A percentile compares a stretch with the other conserved stretches of the same genome.
phyloP scores from a whole-genome alignment of 92 coral and sea anemone genomes.

The Muricea muricata region DNA sequence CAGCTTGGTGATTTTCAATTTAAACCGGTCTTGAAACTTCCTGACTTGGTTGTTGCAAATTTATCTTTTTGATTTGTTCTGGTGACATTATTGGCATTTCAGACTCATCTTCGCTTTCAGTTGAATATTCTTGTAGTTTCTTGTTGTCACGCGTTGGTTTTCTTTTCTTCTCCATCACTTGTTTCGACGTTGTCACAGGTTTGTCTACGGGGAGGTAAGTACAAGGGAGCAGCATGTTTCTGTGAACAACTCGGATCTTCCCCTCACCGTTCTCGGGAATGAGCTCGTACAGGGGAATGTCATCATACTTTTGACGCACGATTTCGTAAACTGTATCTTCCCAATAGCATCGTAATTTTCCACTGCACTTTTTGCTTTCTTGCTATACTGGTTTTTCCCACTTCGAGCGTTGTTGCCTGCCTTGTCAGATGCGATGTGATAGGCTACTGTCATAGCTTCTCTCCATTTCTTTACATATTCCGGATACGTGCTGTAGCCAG shows the following conservation, averaged over 20 bases:
- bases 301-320: neutral
- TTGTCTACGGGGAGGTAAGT: conserved; percentile 28
- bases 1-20: no score
- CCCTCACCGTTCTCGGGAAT: conserved; percentile 34
- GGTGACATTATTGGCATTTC: neutral
- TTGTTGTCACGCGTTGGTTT: neutral
- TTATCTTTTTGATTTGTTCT: neutral
- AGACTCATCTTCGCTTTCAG: neutral
- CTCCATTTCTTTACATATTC: conserved; percentile 49
- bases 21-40: no score
- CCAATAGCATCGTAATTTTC: conserved; percentile 33
- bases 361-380: conserved; percentile 10
- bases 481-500: conserved; percentile 15
- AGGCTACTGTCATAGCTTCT: conserved; percentile 9
- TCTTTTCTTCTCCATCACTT: neutral
- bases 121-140: neutral
- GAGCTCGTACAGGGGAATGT: conserved; percentile 36
- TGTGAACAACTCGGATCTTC: conserved; percentile 17
- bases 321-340: conserved; percentile 17
- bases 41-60: no score
- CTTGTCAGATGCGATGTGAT: conserved; percentile 5
- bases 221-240: conserved; percentile 46
- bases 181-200: neutral
- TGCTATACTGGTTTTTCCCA: conserved; percentile 23
- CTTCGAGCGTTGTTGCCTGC: neutral